These are phyloP conservation scores for Seriola quinqueradiata DNA, from an alignment of 2,113 vertebrate species.

Conservation along the genomic window DNA sequence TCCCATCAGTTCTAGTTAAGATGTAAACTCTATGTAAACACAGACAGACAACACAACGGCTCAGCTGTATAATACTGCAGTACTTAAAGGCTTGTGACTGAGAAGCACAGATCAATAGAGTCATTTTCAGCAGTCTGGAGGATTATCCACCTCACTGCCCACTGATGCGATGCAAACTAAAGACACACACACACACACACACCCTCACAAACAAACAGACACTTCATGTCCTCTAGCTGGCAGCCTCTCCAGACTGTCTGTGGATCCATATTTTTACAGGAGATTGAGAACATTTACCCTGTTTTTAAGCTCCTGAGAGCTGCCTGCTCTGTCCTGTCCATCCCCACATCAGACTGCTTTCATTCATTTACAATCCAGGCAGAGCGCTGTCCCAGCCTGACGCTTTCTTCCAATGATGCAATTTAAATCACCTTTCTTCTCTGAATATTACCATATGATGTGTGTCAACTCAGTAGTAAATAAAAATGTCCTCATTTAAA, in stretches of 20 bases:
- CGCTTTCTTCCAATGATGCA: not conserved
- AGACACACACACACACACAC: constrained; percentile 22
- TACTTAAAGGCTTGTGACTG: constrained; percentile 57
- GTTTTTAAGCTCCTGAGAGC: constrained; percentile 21
- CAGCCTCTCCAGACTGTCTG: constrained; percentile 18
- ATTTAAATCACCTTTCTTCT: not conserved
- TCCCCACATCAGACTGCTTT: not conserved
- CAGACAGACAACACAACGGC: constrained; percentile 19
- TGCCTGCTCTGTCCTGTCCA: not conserved
- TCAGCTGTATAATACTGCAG: constrained; percentile 40
- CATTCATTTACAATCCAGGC: not conserved
- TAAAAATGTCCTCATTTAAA: not conserved
- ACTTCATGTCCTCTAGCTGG: constrained; percentile 17
- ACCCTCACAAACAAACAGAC: constrained; percentile 20
- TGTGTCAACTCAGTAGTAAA: not conserved
- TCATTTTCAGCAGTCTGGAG: constrained; percentile 78
- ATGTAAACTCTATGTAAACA: constrained; percentile 38
- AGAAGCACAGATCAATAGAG: constrained; percentile 75
- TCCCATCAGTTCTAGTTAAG: constrained; percentile 12
- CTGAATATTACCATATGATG: not conserved
- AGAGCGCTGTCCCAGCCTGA: not conserved
- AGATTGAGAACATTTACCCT: constrained; percentile 37
- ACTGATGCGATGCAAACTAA: constrained; percentile 56
- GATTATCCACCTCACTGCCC: constrained; percentile 72
- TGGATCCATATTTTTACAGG: constrained; percentile 61